Evolutionary conservation across 2,113 vertebrate species (phyloP), one percentile per base, ranked within the genome.

Genomic region (Colossoma macropomum): DNA sequence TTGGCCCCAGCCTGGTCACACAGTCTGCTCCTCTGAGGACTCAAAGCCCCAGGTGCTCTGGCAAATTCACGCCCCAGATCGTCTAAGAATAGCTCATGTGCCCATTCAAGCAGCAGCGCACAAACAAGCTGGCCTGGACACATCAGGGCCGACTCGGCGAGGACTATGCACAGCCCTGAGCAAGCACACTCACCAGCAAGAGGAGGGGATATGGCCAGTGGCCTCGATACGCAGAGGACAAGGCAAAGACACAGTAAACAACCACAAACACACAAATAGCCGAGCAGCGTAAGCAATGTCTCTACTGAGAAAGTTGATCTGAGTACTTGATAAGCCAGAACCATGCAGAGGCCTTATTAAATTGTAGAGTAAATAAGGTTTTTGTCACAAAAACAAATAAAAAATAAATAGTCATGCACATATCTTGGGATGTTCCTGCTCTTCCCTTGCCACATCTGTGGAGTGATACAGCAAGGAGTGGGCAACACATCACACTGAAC

Each of bases 31-130:
- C 71, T 63, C 54, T 21, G 56, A 54, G 56, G 63, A 54, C 52
- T 63, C 68, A 62, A 21, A 85, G 87, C 80, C 80, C 83, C 78
- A 77, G 84, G 86, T 86, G 85, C 75, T 83, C 62, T 52, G 28
- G 41, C 75, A 77, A 56, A 71, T 81, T 83, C 84, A 83, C 45
- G 71, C 77, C 63, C 52, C 74, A 85, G 30, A 79, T 71, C 81
- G 62, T 86, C 66, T 50, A 81, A 79, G 84, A 89, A 87, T 76
- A 87, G 77, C 54, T 71, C 34, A 32, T 52, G 70, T 59, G 70
- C 1, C 75, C 85, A 84, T 78, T 52, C 74, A 68, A 82, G 84
- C 76, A 54, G 62, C 60, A 78, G 80, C 38, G 75, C 28, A 81
- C 81, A 84, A 87, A 86, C 75, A 66, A 82, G 50, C 41, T 45